Evolutionary conservation across 2,113 vertebrate genomes (phyloP).

Genomic region (Paracanthobrama guichenoti): DNA sequence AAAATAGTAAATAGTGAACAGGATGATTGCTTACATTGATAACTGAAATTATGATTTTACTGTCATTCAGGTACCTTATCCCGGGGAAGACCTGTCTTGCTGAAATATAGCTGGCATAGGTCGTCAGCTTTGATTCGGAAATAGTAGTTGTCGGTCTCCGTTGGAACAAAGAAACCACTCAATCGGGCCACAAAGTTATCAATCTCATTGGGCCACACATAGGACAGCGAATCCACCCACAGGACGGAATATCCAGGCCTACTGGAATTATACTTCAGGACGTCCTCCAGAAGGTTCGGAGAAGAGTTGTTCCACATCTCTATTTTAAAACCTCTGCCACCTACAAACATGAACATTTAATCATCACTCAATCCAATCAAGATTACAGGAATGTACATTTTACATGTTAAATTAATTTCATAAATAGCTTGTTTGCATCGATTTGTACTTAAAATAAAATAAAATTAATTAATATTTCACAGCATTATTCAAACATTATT

Average conservation of each 20-base stretch:
- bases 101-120: slow-evolving; percentile 78
- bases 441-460: no score
- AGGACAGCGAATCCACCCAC: slow-evolving; percentile 76
- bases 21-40: neutral
- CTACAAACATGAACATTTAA: slow-evolving; percentile 61
- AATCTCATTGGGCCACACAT: slow-evolving; percentile 53
- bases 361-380: neutral
- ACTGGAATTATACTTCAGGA: slow-evolving; percentile 68
- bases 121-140: slow-evolving; percentile 78
- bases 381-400: neutral
- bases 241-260: slow-evolving; percentile 68
- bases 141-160: slow-evolving; percentile 72
- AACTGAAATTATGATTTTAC: neutral
- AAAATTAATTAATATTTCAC: no score
- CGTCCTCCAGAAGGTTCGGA: slow-evolving; percentile 63
- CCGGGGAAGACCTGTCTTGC: slow-evolving; percentile 74
- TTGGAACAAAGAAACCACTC: slow-evolving; percentile 80
- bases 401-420: neutral
- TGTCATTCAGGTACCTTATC: slow-evolving; percentile 73
- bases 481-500: no score
- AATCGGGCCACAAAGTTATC: slow-evolving; percentile 65
- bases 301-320: slow-evolving; percentile 78
- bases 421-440: neutral
- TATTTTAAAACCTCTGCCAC: slow-evolving; percentile 80
- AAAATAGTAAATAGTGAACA: no score